Evolutionary conservation across 2,797 vertebrate species (phyloP), one percentile per base, ranked within the genome.

Genomic region (Brachyrhaphis roseni): DNA sequence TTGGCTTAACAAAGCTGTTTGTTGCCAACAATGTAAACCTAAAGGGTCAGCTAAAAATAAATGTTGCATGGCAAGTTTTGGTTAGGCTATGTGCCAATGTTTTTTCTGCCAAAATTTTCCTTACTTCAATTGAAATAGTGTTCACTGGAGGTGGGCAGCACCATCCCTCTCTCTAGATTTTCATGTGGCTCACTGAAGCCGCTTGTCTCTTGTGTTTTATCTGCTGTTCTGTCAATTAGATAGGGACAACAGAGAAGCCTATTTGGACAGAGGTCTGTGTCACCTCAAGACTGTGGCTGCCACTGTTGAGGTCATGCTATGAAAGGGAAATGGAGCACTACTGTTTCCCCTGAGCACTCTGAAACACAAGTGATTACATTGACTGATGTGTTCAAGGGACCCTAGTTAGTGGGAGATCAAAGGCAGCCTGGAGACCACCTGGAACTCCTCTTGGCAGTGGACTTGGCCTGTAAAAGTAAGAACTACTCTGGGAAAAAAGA

Each of bases 221-320:
- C 96, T 94, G 86, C 90, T 93, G 92, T 90, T 92, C 94, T 94
- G 94, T 95, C 89, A 91, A 88, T 93, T 88, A 93, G 95, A 96
- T 96, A 95, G 87, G 81, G 84, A 84, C 92, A 94, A 95, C 94
- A 95, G 93, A 95, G 89, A 88, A 84, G 89, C 79, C 89, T 88
- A 80, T 94, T 92, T 88, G 92, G 79, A 87, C 88, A 72, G 92
- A 90, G 86, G 86, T 92, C 90, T 91, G 87, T 90, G 89, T 93
- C 89, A 87, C 87, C 81, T 89, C 86, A 89, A 83, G 82, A 87
- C 89, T 84, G 82, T 78, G 87, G 86, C 84, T 91, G 93, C 90
- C 90, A 91, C 82, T 82, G 83, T 85, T 94, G 93, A 95, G 92
- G 93, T 95, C 92, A 95, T 93, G 87, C 91, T 83, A 88, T 90